Conservation (phyloP, 1,140 invertebrate genomes). For the Reticulitermes speratus region DNA sequence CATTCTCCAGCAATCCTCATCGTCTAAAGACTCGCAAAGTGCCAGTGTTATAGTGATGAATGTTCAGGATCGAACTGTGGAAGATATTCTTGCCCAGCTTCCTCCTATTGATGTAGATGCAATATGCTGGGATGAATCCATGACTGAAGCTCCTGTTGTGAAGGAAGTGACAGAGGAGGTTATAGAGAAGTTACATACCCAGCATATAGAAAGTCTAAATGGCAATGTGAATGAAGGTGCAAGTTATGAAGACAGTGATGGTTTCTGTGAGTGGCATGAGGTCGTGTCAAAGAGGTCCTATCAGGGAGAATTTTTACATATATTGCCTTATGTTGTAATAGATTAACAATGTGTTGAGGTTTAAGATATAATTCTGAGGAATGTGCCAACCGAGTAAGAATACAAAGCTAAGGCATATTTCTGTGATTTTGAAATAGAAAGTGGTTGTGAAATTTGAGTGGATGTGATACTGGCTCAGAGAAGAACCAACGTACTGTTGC, state of each 20-base stretch:
- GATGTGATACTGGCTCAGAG: neutral
- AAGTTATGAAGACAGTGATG: constrained; percentile 43
- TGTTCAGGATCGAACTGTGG: constrained; percentile 47
- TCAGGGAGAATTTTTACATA: constrained; percentile 71
- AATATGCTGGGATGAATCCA: constrained; percentile 28
- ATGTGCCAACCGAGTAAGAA: neutral
- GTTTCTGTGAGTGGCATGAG: constrained; percentile 83
- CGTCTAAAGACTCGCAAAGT: constrained; percentile 3
- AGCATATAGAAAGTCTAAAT: constrained; percentile 48
- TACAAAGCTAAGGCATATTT: neutral
- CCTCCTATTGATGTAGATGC: constrained; percentile 57
- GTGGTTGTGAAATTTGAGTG: constrained; percentile 2
- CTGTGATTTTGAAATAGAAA: neutral
- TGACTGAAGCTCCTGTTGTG: neutral
- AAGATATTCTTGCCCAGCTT: constrained; percentile 59
- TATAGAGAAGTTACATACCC: constrained; percentile 45
- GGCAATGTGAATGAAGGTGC: constrained; percentile 47
- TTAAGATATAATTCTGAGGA: neutral
- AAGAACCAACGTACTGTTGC: too few relatives aligned
- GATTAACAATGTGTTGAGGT: constrained; percentile 54
- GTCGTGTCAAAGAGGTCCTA: constrained; percentile 66
- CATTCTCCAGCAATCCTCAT: constrained; percentile 5
- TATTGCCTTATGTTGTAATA: constrained; percentile 91
- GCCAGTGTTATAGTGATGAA: constrained; percentile 33
- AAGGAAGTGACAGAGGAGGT: constrained; percentile 42